Evolutionary conservation across 1,140 invertebrate species (phyloP).

Genomic region (Drosophila grimshawi): DNA sequence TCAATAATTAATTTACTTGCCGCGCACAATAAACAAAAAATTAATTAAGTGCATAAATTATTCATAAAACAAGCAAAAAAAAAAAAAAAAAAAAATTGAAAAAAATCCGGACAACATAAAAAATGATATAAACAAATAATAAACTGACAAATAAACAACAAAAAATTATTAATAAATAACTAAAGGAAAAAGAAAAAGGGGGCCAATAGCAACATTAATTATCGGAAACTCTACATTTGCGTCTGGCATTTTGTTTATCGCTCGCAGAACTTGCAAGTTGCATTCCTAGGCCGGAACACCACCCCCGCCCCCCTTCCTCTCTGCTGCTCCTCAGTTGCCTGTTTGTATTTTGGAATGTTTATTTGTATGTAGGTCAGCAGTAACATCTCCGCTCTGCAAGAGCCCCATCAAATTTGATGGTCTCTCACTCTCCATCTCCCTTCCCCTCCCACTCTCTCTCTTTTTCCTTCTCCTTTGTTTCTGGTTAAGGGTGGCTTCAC

Average conservation of each 20-base stretch:
- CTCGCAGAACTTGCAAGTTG: constrained; percentile 42
- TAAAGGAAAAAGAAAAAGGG: background rate
- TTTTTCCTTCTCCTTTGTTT: too few species aligned
- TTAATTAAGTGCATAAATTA: constrained; percentile 81
- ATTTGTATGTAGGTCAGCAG: constrained; percentile 52
- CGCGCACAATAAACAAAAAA: constrained; percentile 76
- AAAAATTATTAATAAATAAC: constrained; percentile 14
- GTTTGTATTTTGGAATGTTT: constrained; percentile 5
- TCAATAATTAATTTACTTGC: constrained; percentile 73
- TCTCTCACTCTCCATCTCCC: constrained; percentile 16
- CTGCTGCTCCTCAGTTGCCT: constrained; percentile 17
- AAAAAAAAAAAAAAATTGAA: constrained; percentile 38
- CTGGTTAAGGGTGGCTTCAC: constrained; percentile 28
- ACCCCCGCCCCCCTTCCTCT: background rate
- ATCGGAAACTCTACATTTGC: constrained; percentile 20
- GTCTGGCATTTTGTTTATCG: constrained; percentile 56
- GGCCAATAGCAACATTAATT: constrained; percentile 19
- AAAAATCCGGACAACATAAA: constrained; percentile 49
- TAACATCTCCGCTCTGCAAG: constrained; percentile 34
- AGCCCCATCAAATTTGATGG: constrained; percentile 64
- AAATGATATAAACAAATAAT: constrained; percentile 78
- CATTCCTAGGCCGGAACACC: constrained; percentile 28
- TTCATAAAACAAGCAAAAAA: constrained; percentile 63
- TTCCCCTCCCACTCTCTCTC: background rate
- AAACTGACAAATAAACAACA: constrained; percentile 25